Base-by-base conservation (phyloP, 2,113 vertebrate species). In the Heterotilapia buettikoferi region DNA sequence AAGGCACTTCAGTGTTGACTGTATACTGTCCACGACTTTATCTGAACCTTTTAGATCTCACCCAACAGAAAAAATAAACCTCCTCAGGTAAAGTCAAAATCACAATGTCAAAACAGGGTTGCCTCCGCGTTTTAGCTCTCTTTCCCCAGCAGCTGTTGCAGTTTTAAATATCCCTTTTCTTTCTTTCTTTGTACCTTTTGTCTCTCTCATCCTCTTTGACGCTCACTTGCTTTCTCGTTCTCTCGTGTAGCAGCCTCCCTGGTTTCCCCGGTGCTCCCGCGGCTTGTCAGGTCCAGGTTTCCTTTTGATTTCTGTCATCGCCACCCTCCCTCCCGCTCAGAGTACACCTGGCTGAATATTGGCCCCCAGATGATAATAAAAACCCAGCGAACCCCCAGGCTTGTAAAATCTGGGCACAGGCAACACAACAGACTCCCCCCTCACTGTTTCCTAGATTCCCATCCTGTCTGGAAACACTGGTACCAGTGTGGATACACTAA, bases 291-390 rank as follows among this genome's bases (percentile, higher is more conserved):
- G 33, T 88, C 84, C 87, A 68, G 87, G 84, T 91, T 94, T 93
- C 92, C 90, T 91, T 92, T 93, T 89, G 90, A 88, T 90, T 92
- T 90, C 92, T 93, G 89, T 94, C 92, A 94, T 90, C 90, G 8
- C 84, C 90, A 45, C 45, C 57, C 88, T 81, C 92, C 86, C 86
- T 89, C 89, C 87, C 71, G 14, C 68, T 88, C 59, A 83, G 31
- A 82, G 29, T 90, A 90, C 93, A 96, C 94, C 94, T 96, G 94
- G 90, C 88, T 88, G 82, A 85, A 89, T 93, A 95, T 91, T 90
- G 89, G 80, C 87, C 95, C 92, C 94, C 80, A 84, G 94, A 84
- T 89, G 80, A 88, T 89, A 57, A 88, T 95, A 94, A 94, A 68
- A 95, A 92, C 88, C 89, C 79, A 21, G 57, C 9, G 73, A 82